Evolutionary conservation across 2,113 vertebrate genomes (phyloP), one percentile per base, ranked within the genome.

Genomic region (Pagrus major): DNA sequence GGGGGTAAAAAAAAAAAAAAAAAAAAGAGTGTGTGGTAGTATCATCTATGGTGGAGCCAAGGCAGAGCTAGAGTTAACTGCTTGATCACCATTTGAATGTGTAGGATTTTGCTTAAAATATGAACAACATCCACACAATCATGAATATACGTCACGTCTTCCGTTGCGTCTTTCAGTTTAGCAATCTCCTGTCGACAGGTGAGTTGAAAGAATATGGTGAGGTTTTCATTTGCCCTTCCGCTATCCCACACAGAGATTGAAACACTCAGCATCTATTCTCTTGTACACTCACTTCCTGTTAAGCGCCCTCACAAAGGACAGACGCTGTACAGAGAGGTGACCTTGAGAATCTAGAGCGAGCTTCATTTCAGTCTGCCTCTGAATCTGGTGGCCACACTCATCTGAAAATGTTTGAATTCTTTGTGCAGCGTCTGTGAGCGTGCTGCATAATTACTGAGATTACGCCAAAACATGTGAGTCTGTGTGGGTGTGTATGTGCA

Each of bases 281-380:
- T 12, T 18, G 12, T 51, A 20, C 2, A 0, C 35, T 41, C 41
- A 39, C 52, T 49, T 44, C 27, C 68, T 27, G 25, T 49, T 2
- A 2, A 12, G 16, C 25, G 21, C 31, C 71, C 11, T 71, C 70
- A 31, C 58, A 47, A 29, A 77, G 10, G 39, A 55, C 9, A 20
- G 21, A 29, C 3, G 31, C 58, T 37, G 47, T 0, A 63, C 20
- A 80, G 46, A 41, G 51, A 29, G 31, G 7, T 21, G 79, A 82
- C 91, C 91, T 88, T 87, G 88, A 85, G 52, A 69, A 49, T 66
- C 52, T 6, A 20, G 44, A 56, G 8, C n/a, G 73, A 56, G 54
- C 75, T 25, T 71, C 23, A 16, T 71, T 58, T 81, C 68, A 2
- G 21, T 25, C 71, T 52, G 56, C 37, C 33, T 78, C 71, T 84